A percentile compares a stretch with the other conserved stretches of the same genome.
Evolutionary conservation across 2,888 invertebrate genomes (phyloP).

Genomic region (Idaea aversata): DNA sequence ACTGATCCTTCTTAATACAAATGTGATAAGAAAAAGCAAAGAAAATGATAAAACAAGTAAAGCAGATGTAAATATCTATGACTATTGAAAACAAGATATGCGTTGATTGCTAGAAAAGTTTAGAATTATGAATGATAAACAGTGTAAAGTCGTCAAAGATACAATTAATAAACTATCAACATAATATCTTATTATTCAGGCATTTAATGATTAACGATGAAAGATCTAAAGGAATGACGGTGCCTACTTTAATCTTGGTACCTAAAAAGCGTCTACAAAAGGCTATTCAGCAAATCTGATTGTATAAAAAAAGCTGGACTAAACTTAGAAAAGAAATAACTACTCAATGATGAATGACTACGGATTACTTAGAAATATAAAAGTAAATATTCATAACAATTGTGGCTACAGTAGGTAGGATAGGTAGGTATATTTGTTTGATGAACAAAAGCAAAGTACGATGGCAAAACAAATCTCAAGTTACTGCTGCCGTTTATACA

Average conservation of each 20-base stretch:
- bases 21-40: not conserved
- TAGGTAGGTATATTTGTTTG: slow-evolving; percentile 23
- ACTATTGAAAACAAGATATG: no score
- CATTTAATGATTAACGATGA: no score
- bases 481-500: slow-evolving; percentile 33
- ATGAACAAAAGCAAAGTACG: slow-evolving; percentile 31
- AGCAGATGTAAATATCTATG: not conserved
- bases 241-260: no score
- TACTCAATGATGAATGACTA: slow-evolving; percentile 15
- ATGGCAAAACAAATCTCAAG: slow-evolving; percentile 45
- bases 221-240: no score
- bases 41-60: not conserved
- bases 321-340: not conserved
- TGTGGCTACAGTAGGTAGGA: slow-evolving; percentile 13
- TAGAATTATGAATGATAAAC: no score
- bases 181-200: no score
- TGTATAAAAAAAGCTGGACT: not conserved
- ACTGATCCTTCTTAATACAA: not conserved
- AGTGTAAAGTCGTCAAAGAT: no score
- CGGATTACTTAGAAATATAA: slow-evolving; percentile 24
- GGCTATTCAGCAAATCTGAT: not conserved
- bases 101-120: no score
- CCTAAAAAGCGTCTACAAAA: not conserved
- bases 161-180: no score
- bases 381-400: slow-evolving; percentile 25